Evolutionary conservation across 2,113 vertebrate species (phyloP).

Genomic region (Epinephelus lanceolatus): DNA sequence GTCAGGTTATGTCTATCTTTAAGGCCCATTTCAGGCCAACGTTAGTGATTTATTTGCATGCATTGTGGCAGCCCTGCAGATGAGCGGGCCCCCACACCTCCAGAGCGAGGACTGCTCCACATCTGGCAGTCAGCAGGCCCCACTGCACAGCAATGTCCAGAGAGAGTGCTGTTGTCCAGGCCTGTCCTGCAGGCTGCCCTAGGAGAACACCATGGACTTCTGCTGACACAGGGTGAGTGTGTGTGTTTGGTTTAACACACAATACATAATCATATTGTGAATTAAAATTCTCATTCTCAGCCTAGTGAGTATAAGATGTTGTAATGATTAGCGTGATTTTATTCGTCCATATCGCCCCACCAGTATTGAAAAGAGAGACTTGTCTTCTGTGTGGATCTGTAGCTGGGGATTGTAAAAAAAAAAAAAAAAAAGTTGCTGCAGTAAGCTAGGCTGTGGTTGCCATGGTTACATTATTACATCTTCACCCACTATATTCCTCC

Average conservation of each 20-base stretch:
- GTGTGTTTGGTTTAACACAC: neutral
- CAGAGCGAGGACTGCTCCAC: slow-evolving; percentile 90
- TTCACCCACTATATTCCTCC: neutral
- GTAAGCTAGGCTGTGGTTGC: neutral
- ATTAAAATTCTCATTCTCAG: neutral
- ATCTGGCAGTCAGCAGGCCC: slow-evolving; percentile 87
- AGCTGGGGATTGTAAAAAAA: neutral
- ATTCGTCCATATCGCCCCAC: neutral
- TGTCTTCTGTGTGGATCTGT: neutral
- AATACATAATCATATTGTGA: neutral
- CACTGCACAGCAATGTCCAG: slow-evolving; percentile 83
- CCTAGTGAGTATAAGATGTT: neutral
- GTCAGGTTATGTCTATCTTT: neutral
- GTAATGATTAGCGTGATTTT: neutral
- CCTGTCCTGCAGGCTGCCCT: slow-evolving; percentile 92
- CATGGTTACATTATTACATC: neutral
- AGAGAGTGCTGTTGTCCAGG: slow-evolving; percentile 87
- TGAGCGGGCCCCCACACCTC: slow-evolving; percentile 79
- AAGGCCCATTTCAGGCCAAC: neutral
- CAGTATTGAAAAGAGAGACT: neutral
- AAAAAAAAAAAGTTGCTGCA: neutral
- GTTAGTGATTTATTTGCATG: neutral
- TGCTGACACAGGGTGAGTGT: slow-evolving; percentile 90
- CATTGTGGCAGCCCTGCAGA: slow-evolving; percentile 52
- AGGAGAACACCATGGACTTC: slow-evolving; percentile 90